Evolutionary conservation across 2,888 invertebrate species (phyloP).

Genomic region (Aleiodes alternator): DNA sequence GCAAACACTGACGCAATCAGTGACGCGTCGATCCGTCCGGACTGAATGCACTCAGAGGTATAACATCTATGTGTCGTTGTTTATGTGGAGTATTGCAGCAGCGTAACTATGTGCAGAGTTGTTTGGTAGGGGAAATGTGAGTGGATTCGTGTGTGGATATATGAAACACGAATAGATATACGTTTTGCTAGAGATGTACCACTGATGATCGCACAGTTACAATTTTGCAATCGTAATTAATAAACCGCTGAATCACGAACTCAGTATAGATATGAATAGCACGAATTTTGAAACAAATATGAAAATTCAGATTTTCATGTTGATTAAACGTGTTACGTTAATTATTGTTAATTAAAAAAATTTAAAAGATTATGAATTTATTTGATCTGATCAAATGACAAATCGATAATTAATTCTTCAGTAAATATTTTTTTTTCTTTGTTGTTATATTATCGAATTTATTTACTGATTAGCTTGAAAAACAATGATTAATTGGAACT

Average conservation of each 20-base stretch:
- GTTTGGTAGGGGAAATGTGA: slow-evolving; percentile 9
- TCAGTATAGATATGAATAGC: not conserved
- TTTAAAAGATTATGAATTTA: not conserved
- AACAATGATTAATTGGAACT: no score
- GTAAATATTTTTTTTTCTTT: no score
- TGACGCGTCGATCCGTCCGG: slow-evolving; percentile 52
- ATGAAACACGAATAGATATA: not conserved
- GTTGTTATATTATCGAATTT: no score
- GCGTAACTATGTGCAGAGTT: slow-evolving; percentile 10
- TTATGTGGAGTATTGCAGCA: slow-evolving; percentile 15
- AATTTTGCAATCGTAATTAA: slow-evolving; percentile 42
- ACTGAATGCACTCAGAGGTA: slow-evolving; percentile 54
- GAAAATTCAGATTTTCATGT: not conserved
- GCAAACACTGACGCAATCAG: slow-evolving; percentile 66
- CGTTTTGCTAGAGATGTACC: slow-evolving; percentile 19
- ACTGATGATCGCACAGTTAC: slow-evolving; percentile 27
- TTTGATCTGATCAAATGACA: no score
- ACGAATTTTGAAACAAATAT: slow-evolving; percentile 11
- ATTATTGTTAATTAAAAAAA: not conserved
- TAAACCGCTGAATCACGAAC: slow-evolving; percentile 31
- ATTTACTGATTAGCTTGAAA: no score
- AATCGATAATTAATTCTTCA: no score
- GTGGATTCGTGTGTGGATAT: slow-evolving; percentile 18
- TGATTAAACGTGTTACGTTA: not conserved
- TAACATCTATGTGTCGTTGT: slow-evolving; percentile 46